Evolutionary conservation across 2,888 invertebrate genomes (phyloP), one percentile per base, ranked within the genome.

Genomic region (Tachina fera): DNA sequence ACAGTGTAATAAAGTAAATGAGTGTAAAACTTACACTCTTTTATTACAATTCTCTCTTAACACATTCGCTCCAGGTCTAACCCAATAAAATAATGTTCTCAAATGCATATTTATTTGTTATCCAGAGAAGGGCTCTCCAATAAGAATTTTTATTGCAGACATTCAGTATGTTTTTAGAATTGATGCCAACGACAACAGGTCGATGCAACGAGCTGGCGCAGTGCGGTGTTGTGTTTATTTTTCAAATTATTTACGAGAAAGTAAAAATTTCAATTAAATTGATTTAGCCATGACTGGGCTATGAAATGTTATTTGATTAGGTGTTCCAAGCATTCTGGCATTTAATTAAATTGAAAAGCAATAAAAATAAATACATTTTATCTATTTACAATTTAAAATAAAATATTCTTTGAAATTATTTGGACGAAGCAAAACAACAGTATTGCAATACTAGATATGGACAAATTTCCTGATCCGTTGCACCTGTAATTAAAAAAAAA

Each of bases 401-500:
- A n/a, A 68, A 3, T 1, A 14, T 49, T 68, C n/a, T 61, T 60
- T 1, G 60, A 43, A 60, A 70, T 1, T 16, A 16, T 47, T 43
- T 43, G 65, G 4, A 75, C 5, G 31, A 22, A n/a, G 4, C 63
- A 47, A 3, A 43, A 0, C 4, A 65, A 13, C 13, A 75, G 31
- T 11, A 75, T 14, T 5, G 22, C 74, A n/a, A 53, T 10, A 6
- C 45, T 19, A 9, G 70, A 63, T 1, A 51, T 31, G 6, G 65
- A 67, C 19, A 79, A 41, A 3, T 41, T 63, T 11, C 41, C 49
- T 14, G 70, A 75, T 45, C 82, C 67, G 53, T 83, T 79, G 41
- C 86, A 86, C 31, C 86, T 86, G 56, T 4, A 58, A 72, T 31
- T 14, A n/a, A 68, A 11, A 63, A 71, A 71, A 2, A 61, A 8